Conservation (phyloP, 2,113 vertebrate species). For the Lophochroa leadbeateri region DNA sequence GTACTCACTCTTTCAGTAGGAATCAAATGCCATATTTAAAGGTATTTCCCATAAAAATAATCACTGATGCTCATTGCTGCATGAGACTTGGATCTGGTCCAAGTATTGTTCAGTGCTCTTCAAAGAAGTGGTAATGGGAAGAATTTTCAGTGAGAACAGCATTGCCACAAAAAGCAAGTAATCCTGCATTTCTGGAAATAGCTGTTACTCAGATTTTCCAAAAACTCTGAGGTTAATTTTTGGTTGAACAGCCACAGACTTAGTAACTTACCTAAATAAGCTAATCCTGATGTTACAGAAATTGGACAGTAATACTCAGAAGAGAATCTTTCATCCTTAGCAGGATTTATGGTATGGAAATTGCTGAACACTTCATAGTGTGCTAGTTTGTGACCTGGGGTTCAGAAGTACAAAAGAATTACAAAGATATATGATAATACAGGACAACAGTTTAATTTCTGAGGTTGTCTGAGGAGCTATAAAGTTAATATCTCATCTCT, state of each 20-base stretch:
- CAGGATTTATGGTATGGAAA: slow-evolving; percentile 52
- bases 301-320: slow-evolving; percentile 10
- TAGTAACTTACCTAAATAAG: slow-evolving; percentile 29
- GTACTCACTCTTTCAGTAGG: not conserved
- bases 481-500: slow-evolving; percentile 45
- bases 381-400: slow-evolving; percentile 24
- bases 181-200: not conserved
- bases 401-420: slow-evolving; percentile 62
- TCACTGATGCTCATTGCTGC: not conserved
- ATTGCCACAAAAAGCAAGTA: not conserved
- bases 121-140: not conserved
- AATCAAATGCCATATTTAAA: not conserved
- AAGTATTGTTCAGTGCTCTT: not conserved
- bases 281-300: slow-evolving; percentile 16
- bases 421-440: slow-evolving; percentile 49
- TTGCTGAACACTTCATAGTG: slow-evolving; percentile 36
- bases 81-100: not conserved
- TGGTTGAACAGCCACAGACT: not conserved
- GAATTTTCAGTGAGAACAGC: not conserved
- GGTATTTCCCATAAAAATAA: not conserved
- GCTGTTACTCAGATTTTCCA: not conserved
- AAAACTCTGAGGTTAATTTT: not conserved
- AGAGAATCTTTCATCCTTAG: slow-evolving; percentile 28
- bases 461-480: slow-evolving; percentile 46
- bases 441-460: slow-evolving; percentile 55